phyloP scores from a whole-genome alignment of 2,113 vertebrate species.

The Paratilapia polleni region DNA sequence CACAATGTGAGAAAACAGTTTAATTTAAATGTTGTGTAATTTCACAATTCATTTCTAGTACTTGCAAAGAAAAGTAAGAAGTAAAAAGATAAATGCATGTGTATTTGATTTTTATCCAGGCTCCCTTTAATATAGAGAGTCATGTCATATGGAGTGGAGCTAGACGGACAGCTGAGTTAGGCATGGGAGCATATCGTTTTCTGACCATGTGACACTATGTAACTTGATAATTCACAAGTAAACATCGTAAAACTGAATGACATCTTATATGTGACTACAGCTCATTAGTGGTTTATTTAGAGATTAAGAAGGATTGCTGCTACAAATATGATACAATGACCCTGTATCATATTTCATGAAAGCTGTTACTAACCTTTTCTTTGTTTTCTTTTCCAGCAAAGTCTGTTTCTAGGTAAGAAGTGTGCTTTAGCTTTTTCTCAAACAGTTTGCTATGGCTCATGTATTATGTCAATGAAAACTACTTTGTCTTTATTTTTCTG shows the following conservation, averaged over 20 bases:
- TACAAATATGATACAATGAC: no score
- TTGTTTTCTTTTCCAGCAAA: neutral
- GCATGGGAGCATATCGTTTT: neutral
- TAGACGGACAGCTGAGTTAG: neutral
- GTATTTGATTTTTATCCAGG: neutral
- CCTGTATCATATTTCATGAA: no score
- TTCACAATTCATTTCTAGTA: neutral
- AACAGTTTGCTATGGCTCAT: neutral
- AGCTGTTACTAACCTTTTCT: neutral
- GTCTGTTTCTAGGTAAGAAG: neutral
- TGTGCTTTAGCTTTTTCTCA: neutral
- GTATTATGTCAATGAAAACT: neutral
- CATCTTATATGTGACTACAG: neutral
- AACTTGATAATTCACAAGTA: neutral
- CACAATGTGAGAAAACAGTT: no score
- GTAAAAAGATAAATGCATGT: neutral
- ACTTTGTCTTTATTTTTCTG: neutral
- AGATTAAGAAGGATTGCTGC: no score
- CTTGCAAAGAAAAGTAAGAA: neutral
- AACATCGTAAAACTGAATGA: neutral
- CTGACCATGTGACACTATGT: no score
- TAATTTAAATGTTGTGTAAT: no score
- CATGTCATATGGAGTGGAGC: neutral
- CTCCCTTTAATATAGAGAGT: neutral
- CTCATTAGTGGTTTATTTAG: neutral